Base-by-base conservation (phyloP, 2,888 invertebrate species). In the Idaea aversata region DNA sequence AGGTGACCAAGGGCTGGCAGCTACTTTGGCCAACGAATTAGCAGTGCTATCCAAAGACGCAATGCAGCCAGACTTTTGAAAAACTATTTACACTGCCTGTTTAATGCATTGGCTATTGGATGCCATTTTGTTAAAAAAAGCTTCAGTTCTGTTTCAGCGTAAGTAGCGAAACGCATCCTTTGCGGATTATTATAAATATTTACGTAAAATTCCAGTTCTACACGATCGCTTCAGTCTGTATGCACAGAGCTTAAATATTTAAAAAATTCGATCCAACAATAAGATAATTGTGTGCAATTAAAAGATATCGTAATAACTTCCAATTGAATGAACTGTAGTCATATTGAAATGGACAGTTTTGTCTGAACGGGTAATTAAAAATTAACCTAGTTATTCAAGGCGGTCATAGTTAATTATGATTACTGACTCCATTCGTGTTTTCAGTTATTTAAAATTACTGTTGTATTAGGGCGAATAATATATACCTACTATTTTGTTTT, bases 361-460 rank as follows among this genome's bases (percentile, higher is more conserved):
- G 65, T 70, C 75, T 81, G 77, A 77, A 81, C 77, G 80, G 81
- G 84, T 84, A 83, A 89, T 89, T 88, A 88, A 86, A 89, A 88
- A 87, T 90, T 90, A 87, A 88, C 86, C 86, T 80, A 87, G 79
- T 82, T 87, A 79, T 68, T 65, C 67, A 69, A 78, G 79, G 70
- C 72, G 69, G 69, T 36, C 36, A 10, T 47, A 47, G 47, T 70
- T 74, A 70, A 69, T 66, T 63, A 67, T 66, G 62, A 71, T 71
- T 70, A 70, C 13, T 25, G 59, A 25, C 34, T 25, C 16, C 16
- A 59, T 7, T 34, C 15, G 16, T 65, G 67, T 68, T 65, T 68
- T 68, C 63, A 65, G 62, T 38, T 61, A 66, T 67, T 68, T 57
- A 57, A 61, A 65, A 62, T 68, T 65, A 63, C 64, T 70, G 61